Evolutionary conservation across 1,140 invertebrate species (phyloP).

Genomic region (Nasonia vitripennis): DNA sequence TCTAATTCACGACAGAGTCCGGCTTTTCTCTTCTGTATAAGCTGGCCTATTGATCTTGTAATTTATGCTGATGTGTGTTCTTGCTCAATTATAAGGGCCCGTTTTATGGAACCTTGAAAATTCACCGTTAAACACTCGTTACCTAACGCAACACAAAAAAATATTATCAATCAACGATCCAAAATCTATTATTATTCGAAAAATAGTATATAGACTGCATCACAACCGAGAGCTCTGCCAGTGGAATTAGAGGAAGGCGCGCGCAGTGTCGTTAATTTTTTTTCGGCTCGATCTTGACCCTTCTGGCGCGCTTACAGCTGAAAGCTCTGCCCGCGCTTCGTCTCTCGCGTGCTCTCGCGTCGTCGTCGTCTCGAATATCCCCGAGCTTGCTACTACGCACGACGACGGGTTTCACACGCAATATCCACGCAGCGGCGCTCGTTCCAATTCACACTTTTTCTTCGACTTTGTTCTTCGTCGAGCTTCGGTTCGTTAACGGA

Average conservation of each 20-base stretch:
- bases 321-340: not conserved
- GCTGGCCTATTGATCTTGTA: too few species aligned
- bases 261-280: not conserved
- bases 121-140: too few species aligned
- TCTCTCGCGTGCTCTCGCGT: too few species aligned
- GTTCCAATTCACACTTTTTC: not conserved
- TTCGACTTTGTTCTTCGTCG: not conserved
- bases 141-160: too few species aligned
- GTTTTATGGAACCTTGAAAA: too few species aligned
- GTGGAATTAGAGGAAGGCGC: not conserved
- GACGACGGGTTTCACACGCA: not conserved
- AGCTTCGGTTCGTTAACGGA: not conserved
- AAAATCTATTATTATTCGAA: too few species aligned
- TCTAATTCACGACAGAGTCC: too few species aligned
- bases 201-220: too few species aligned
- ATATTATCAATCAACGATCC: too few species aligned
- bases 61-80: too few species aligned
- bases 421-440: not conserved
- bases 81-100: too few species aligned
- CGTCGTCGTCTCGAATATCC: not conserved
- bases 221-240: not conserved
- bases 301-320: constrained; percentile 19
- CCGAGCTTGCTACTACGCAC: not conserved
- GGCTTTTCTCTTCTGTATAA: too few species aligned
- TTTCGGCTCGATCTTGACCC: constrained; percentile 24